Conservation (phyloP, 53 echinoderm and acorn worm species). For the Holothuria scabra region DNA sequence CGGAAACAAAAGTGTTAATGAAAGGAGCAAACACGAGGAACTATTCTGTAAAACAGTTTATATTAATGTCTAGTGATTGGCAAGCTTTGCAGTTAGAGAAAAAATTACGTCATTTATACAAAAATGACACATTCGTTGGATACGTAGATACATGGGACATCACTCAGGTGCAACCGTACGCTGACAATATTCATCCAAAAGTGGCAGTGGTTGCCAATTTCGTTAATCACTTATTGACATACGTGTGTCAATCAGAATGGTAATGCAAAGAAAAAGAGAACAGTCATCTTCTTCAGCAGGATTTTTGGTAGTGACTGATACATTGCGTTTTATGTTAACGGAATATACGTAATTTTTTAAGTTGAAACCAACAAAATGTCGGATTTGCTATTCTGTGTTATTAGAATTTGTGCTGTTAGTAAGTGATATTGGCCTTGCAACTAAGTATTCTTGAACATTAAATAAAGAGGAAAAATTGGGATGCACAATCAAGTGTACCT, state of each 20-base stretch:
- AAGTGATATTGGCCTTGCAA: no score
- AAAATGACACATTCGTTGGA: conserved; percentile 1
- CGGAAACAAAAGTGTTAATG: background rate
- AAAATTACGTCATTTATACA: background rate
- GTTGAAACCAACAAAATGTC: no score
- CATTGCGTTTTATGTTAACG: no score
- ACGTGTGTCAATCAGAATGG: conserved; percentile 4
- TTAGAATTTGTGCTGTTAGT: no score
- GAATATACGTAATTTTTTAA: no score
- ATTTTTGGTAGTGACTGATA: no score
- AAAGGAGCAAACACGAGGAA: conserved; percentile 28
- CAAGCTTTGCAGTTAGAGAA: background rate
- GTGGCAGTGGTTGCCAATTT: background rate
- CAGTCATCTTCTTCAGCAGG: no score
- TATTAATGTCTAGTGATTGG: conserved; percentile 6
- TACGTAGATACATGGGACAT: conserved; percentile 20
- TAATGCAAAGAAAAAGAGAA: no score
- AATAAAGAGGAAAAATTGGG: no score
- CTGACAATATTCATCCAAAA: conserved; percentile 17
- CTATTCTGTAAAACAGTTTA: background rate
- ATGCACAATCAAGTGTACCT: no score
- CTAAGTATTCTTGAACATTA: no score
- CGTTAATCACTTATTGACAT: conserved; percentile 2
- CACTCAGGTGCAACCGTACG: conserved; percentile 1
- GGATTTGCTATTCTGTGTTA: no score